Percentiles rank a stretch among this genome's conserved stretches.
These are phyloP conservation scores for Eilema sororculum DNA, from an alignment of 2,888 invertebrate species.

Conservation along the genomic window DNA sequence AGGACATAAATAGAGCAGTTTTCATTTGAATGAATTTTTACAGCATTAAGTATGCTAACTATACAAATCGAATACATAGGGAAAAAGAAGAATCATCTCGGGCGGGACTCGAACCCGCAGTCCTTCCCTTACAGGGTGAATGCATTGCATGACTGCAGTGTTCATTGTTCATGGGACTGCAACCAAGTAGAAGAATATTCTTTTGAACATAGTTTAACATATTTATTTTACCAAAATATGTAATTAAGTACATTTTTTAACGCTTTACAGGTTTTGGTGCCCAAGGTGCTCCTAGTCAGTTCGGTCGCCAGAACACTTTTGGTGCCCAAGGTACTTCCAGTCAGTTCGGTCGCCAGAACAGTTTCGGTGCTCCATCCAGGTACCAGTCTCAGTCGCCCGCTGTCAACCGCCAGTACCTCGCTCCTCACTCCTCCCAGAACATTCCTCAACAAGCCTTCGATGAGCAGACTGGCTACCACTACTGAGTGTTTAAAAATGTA, in stretches of 20 bases:
- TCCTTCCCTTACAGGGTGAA: no score
- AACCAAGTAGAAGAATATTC: no score
- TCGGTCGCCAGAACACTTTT: background rate
- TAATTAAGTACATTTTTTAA: background rate
- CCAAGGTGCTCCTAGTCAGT: background rate
- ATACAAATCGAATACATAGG: no score
- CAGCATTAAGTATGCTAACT: no score
- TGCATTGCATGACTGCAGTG: no score
- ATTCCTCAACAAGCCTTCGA: slow-evolving; percentile 18
- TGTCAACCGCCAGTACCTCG: slow-evolving; percentile 16
- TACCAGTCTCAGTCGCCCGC: background rate
- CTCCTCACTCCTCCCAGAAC: slow-evolving; percentile 35
- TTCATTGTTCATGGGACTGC: no score
- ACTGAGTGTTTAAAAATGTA: slow-evolving; percentile 10
- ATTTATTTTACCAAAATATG: no score
- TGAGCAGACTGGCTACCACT: slow-evolving; percentile 21
- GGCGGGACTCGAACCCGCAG: no score
- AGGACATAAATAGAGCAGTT: no score
- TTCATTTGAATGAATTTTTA: no score
- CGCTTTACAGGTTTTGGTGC: background rate
- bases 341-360: background rate
- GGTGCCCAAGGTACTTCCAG: background rate
- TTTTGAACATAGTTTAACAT: no score
- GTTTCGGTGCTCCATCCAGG: slow-evolving; percentile 1
- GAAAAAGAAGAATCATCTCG: no score